Evolutionary conservation across 2,113 vertebrate species (phyloP), one percentile per base, ranked within the genome.

Genomic region (Willisornis vidua): DNA sequence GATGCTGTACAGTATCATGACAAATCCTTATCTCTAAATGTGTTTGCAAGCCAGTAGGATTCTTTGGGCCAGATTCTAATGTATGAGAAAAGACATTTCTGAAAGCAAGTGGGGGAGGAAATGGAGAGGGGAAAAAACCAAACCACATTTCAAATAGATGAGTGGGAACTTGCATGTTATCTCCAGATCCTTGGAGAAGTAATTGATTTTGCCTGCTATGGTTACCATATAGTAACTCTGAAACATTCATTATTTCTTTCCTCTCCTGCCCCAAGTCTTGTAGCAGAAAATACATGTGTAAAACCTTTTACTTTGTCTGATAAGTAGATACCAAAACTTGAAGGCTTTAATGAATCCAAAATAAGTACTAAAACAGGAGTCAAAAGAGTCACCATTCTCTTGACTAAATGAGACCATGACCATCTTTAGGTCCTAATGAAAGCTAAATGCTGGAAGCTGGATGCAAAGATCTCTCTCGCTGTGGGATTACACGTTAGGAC

Each of bases 181-280:
- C 80, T 92, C n/a, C 80, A 94, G 84, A 95, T 93, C 57, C 89
- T 86, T 78, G 70, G 67, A 71, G 54, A 85, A 74, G 73, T 96
- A 95, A 95, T 96, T 96, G 96, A 96, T 95, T 97, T 96, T 91
- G 83, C 81, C 78, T 90, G 61, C 90, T 96, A 84, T 97, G 92
- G 75, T 96, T 97, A 94, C 94, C 82, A 81, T 85, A 86, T 43
- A 77, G 35, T 55, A 90, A 90, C 77, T 92, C 29, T 87, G 90
- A 96, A 97, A 89, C 87, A 90, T 92, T 96, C 55, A 71, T 96
- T 93, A 76, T 96, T 97, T 93, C 84, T 87, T 87, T 96, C 81
- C 31, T 87, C 84, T 86, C 49, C 91, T 78, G 79, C 88, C 90
- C 39, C 46, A 67, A 78, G 90, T 87, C 89, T 96, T 86, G 39